Conservation (phyloP, 2,797 vertebrate genomes). For the Anabacerthia variegaticeps region DNA sequence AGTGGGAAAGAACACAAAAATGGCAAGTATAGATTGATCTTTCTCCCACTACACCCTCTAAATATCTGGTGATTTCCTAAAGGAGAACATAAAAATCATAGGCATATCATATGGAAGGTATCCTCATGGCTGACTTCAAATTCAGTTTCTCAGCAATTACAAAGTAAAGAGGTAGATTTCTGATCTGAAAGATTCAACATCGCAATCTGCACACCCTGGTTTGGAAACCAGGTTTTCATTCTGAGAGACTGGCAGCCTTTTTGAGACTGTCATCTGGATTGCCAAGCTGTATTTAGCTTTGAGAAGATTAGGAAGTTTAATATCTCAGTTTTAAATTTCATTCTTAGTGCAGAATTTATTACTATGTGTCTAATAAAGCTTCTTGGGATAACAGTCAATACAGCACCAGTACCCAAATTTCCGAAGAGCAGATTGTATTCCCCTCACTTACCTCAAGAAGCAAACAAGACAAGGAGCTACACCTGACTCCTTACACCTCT, state of each 20-base stretch:
- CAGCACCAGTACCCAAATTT: neutral
- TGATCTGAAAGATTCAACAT: neutral
- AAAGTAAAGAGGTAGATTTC: neutral
- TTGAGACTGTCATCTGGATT: neutral
- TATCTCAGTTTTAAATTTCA: neutral
- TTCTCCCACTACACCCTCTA: neutral
- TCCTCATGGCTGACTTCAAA: neutral
- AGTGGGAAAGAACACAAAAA: neutral
- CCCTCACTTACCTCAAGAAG: neutral
- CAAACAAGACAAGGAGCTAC: no score
- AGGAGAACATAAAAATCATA: neutral
- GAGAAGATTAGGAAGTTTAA: neutral
- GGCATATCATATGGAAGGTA: neutral
- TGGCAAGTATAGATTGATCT: neutral
- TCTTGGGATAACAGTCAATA: neutral
- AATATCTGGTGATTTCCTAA: neutral
- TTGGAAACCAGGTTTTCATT: neutral
- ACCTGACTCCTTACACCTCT: neutral
- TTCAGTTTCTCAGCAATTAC: neutral
- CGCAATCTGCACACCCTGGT: neutral
- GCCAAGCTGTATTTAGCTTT: neutral
- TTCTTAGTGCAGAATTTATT: neutral
- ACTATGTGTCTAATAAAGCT: neutral
- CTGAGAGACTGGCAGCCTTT: neutral
- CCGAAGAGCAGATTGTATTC: neutral